Evolutionary conservation across 2,113 vertebrate species (phyloP).

Genomic region (Bubalus kerabau): DNA sequence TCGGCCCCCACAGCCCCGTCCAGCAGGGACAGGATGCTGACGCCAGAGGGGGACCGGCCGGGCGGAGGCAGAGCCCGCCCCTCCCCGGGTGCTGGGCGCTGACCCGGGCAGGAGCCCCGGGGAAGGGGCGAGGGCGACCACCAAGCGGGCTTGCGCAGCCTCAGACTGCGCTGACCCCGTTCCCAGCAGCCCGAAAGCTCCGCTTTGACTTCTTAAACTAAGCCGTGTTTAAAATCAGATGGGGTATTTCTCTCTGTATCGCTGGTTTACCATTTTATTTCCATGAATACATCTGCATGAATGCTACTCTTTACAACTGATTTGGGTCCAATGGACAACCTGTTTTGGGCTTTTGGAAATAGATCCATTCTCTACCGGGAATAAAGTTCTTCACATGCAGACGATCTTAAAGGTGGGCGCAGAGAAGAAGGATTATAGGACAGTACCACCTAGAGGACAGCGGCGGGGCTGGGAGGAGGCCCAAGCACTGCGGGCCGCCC

Average conservation of each 20-base stretch:
- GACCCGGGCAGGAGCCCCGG: rapidly evolving
- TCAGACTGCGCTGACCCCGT: neutral
- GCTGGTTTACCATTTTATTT: neutral
- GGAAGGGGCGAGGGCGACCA: rapidly evolving
- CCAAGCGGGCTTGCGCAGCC: rapidly evolving
- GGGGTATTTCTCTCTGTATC: neutral
- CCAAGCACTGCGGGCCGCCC: rapidly evolving
- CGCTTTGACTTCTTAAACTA: neutral
- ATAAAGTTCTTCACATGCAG: neutral
- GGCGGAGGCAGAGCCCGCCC: no score
- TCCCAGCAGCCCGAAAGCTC: neutral
- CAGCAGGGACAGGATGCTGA: neutral
- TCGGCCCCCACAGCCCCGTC: rapidly evolving
- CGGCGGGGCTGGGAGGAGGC: rapidly evolving
- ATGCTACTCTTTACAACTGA: no score
- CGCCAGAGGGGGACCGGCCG: rapidly evolving
- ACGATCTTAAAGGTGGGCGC: rapidly evolving
- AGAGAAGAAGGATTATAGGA: no score
- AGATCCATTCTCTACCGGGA: neutral
- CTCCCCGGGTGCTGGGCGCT: rapidly evolving
- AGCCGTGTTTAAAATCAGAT: neutral
- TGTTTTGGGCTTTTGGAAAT: neutral
- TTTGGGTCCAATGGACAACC: neutral
- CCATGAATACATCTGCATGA: rapidly evolving
- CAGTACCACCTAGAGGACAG: rapidly evolving